phyloP scores from a whole-genome alignment of 2,797 vertebrate genomes.

The Monodelphis domestica region DNA sequence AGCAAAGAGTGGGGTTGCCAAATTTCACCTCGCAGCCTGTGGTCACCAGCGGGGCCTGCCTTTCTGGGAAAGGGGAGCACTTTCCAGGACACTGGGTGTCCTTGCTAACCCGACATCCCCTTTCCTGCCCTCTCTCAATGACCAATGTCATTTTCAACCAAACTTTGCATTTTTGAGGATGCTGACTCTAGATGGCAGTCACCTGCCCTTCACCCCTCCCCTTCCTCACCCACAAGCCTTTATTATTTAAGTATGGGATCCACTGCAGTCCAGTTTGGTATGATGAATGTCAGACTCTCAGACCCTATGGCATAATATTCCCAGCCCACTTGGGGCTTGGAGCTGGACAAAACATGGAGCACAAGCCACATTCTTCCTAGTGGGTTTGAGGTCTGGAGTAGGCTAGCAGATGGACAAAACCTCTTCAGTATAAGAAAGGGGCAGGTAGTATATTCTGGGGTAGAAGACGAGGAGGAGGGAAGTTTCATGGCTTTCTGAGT shows the following conservation, averaged over 20 bases:
- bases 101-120: neutral
- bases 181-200: neutral
- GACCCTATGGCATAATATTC: neutral
- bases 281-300: conserved; percentile 12
- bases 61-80: neutral
- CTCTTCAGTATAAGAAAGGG: neutral
- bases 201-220: neutral
- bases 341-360: neutral
- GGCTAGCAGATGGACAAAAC: neutral
- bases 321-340: neutral
- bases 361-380: neutral
- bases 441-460: neutral
- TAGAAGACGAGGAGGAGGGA: neutral
- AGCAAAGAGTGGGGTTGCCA: neutral
- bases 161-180: conserved; percentile 3
- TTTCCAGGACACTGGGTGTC: neutral
- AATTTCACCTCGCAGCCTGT: conserved; percentile 62
- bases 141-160: neutral
- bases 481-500: neutral
- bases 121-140: neutral
- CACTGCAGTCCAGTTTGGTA: neutral
- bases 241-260: neutral
- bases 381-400: neutral
- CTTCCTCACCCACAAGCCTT: neutral
- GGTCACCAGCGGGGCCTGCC: conserved; percentile 45